Evolutionary conservation across 2,113 vertebrate genomes (phyloP), one percentile per base, ranked within the genome.

Genomic region (Clarias macrocephalus): DNA sequence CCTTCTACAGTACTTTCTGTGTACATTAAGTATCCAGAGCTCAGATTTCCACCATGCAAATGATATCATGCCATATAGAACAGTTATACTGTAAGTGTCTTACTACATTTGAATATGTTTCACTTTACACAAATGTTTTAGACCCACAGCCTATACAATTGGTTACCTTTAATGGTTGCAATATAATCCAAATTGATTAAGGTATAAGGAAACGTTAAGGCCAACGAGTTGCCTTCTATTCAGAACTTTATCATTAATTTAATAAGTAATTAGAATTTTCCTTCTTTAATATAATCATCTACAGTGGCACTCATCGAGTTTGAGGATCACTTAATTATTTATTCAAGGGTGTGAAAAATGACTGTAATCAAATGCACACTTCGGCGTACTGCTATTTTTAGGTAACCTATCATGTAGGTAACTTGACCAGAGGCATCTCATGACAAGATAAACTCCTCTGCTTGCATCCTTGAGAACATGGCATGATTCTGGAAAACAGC

Each of bases 11-110:
- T 48, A 91, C 92, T 93, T 93, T 93, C 93, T 89, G 89, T 92
- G 92, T 93, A 93, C 93, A 94, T 95, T 93, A 94, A 93, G 84
- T 92, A 92, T 87, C 66, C 86, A 89, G 91, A 87, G 88, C 88
- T 86, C 88, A 88, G 90, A 92, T 93, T 93, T 87, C 89, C 91
- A 92, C 88, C 90, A 88, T 88, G 86, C 91, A 91, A 92, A 93
- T 94, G 92, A 93, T 91, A 93, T 94, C 94, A 93, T 88, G 89
- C 84, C 87, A 56, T 90, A 91, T 92, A 92, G 91, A 92, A 90
- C 88, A 91, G 63, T 70, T 82, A 60, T 48, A n/a, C n/a, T n/a
- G n/a, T n/a, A 33, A 63, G 12, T 70, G 33, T 28, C 28, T 76
- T 33, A 63, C 19, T 79, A 56, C 25, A 19, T 7, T 56, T 28